Conservation (phyloP, 2,113 vertebrate species). For the Pollachius pollachius region DNA sequence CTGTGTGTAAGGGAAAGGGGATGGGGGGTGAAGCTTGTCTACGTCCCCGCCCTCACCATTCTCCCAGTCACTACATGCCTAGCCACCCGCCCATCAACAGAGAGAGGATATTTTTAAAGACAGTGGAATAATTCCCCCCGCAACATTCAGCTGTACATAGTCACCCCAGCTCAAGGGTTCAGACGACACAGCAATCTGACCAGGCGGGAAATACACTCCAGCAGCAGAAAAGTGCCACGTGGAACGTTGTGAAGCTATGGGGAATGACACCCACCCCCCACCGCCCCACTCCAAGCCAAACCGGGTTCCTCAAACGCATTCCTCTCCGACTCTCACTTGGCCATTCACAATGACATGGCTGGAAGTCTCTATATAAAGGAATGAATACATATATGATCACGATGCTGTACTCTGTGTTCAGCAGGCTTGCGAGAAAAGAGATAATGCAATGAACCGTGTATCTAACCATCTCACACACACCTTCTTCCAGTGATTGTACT, state of each 20-base stretch:
- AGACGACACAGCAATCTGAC: constrained; percentile 39
- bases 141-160: constrained; percentile 26
- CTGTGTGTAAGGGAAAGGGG: not conserved
- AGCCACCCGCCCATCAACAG: constrained; percentile 6
- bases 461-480: no score
- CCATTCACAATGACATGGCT: not conserved
- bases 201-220: constrained; percentile 17
- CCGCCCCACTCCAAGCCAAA: constrained; percentile 14
- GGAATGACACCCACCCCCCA: constrained; percentile 20
- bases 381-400: not conserved
- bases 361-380: not conserved
- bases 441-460: no score
- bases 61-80: constrained; percentile 3
- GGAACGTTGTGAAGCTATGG: constrained; percentile 29
- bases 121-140: constrained; percentile 16
- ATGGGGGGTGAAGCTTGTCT: not conserved
- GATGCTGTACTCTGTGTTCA: no score
- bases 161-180: constrained; percentile 36
- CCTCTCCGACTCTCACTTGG: not conserved
- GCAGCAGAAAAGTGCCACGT: constrained; percentile 39
- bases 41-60: not conserved
- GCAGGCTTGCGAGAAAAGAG: no score
- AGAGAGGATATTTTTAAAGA: constrained; percentile 15
- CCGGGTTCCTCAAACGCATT: not conserved
- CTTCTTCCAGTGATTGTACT: no score